Conservation (phyloP, 2,113 vertebrate species). For the Crotalus helleri region DNA sequence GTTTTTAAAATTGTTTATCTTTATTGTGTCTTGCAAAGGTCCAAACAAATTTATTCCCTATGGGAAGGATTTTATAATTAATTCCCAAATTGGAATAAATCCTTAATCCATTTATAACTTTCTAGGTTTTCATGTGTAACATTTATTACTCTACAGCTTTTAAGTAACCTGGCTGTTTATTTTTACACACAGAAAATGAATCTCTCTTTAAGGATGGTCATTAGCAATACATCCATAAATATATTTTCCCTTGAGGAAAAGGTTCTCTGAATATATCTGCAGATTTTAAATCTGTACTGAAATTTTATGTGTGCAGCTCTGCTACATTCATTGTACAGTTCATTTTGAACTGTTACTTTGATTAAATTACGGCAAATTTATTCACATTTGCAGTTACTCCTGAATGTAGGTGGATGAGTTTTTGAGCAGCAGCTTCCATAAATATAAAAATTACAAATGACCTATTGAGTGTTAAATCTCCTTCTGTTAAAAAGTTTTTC, state of each 20-base stretch:
- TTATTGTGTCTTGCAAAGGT: not conserved
- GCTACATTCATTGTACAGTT: not conserved
- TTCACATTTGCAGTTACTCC: not conserved
- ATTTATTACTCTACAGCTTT: not conserved
- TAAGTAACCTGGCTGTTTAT: not conserved
- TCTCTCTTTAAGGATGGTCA: not conserved
- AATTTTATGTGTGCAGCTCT: not conserved
- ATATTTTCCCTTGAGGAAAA: not conserved
- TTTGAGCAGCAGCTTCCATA: not conserved
- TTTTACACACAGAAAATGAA: not conserved
- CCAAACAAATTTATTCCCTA: not conserved
- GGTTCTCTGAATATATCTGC: not conserved
- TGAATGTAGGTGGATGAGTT: not conserved
- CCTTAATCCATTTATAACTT: not conserved
- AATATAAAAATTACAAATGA: not conserved
- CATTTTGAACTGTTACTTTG: not conserved
- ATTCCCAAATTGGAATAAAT: not conserved
- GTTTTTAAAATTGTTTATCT: not conserved
- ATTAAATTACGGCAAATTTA: not conserved
- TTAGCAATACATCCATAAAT: not conserved
- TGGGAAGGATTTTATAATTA: not conserved
- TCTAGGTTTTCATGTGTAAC: not conserved
- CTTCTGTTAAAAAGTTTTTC: not conserved
- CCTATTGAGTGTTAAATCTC: not conserved
- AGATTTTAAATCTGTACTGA: not conserved